Conservation (phyloP, 2,797 vertebrate genomes). For the Ateles fusciceps region DNA sequence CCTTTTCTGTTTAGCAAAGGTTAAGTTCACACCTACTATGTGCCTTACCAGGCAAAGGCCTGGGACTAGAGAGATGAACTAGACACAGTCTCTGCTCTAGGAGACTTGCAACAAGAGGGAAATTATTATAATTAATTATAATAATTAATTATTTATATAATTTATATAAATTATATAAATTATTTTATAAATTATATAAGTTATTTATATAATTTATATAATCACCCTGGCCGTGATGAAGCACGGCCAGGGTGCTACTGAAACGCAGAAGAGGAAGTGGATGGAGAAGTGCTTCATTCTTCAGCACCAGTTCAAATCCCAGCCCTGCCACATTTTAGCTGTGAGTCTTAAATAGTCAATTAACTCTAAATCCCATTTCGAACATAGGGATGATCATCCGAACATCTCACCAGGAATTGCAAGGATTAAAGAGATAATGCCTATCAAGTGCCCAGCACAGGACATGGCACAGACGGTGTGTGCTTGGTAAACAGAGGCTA, state of each 20-base stretch:
- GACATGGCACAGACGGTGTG: background rate
- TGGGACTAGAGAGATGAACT: background rate
- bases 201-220: no score
- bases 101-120: background rate
- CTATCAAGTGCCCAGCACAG: background rate
- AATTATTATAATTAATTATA: background rate
- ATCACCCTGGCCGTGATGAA: background rate
- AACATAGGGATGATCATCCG: background rate
- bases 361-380: background rate
- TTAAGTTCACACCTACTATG: constrained; percentile 40
- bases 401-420: background rate
- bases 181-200: no score
- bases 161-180: no score
- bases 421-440: background rate
- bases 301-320: background rate
- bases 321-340: background rate
- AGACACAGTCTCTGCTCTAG: background rate
- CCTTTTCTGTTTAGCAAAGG: constrained; percentile 8
- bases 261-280: background rate
- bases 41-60: background rate
- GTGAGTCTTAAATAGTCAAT: background rate
- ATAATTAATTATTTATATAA: no score
- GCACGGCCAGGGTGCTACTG: background rate
- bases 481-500: background rate
- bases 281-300: background rate